These are phyloP conservation scores for Hepsetus odoe DNA, from an alignment of 2,113 vertebrate genomes.

Conservation along the genomic window DNA sequence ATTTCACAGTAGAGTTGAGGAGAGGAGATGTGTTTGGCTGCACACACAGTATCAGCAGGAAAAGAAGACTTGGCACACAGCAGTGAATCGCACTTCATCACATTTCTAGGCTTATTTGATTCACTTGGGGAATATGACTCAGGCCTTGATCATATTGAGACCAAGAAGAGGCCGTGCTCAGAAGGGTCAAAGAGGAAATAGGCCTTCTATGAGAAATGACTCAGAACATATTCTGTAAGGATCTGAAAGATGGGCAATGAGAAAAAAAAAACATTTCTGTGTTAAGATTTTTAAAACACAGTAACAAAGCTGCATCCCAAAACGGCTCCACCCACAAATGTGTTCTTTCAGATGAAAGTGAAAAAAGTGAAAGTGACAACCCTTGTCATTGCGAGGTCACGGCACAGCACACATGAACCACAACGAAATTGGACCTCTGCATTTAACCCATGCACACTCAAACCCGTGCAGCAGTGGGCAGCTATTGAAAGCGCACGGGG, in stretches of 20 bases:
- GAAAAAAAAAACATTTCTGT: too few relatives aligned
- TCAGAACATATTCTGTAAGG: neutral
- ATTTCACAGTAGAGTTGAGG: neutral
- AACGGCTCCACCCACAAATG: too few relatives aligned
- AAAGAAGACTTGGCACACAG: neutral
- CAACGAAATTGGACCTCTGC: too few relatives aligned
- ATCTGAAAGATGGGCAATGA: too few relatives aligned
- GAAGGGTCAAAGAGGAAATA: neutral
- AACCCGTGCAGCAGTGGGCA: too few relatives aligned
- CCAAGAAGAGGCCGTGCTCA: neutral
- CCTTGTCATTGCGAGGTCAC: too few relatives aligned
- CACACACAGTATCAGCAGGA: neutral
- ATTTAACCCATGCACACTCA: too few relatives aligned
- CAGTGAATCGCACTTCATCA: slow-evolving; percentile 19
- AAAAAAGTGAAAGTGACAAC: too few relatives aligned
- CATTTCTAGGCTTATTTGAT: neutral
- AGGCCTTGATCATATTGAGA: neutral
- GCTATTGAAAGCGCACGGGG: too few relatives aligned
- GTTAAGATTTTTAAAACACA: neutral
- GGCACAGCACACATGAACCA: too few relatives aligned
- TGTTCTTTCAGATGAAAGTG: too few relatives aligned
- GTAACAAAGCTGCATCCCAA: neutral
- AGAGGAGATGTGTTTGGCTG: slow-evolving; percentile 4
- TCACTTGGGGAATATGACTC: neutral
- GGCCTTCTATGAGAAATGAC: neutral